These are phyloP conservation scores for Ectropis grisescens DNA, from an alignment of 1,140 invertebrate species.

Conservation along the genomic window DNA sequence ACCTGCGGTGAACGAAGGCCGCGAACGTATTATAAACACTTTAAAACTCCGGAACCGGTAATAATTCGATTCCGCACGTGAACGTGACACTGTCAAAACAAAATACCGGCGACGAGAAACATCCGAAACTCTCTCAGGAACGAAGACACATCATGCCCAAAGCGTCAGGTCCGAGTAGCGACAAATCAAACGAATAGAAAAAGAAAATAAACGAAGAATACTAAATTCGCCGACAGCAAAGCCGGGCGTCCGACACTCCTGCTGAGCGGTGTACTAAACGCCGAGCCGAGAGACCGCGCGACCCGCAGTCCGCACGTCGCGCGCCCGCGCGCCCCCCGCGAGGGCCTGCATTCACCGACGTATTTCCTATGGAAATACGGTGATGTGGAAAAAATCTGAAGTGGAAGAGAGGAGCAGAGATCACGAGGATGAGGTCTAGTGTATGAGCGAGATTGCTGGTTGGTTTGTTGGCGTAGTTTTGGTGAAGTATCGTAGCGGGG, in stretches of 20 bases:
- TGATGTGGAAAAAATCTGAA: slow-evolving; percentile 34
- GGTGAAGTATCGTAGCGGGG: slow-evolving; percentile 2
- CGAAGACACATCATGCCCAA: slow-evolving; percentile 34
- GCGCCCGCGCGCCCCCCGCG: slow-evolving; percentile 33
- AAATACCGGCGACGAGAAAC: slow-evolving; percentile 34
- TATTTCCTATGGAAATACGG: slow-evolving; percentile 39
- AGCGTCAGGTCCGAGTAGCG: slow-evolving; percentile 31
- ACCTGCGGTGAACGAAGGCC: slow-evolving; percentile 56
- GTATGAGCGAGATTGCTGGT: slow-evolving; percentile 14
- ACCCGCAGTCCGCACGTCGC: slow-evolving; percentile 50
- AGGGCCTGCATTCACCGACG: slow-evolving; percentile 41
- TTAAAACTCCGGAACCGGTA: slow-evolving; percentile 61
- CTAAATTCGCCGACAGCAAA: slow-evolving; percentile 58
- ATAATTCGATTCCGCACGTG: slow-evolving; percentile 55
- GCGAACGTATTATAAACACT: slow-evolving; percentile 57
- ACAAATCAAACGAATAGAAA: slow-evolving; percentile 66
- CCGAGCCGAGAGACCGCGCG: slow-evolving; percentile 60
- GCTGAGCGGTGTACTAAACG: slow-evolving; percentile 66
- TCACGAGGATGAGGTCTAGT: slow-evolving; percentile 1
- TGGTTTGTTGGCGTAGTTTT: slow-evolving; percentile 18
- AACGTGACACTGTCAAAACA: slow-evolving; percentile 60
- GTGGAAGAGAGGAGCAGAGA: slow-evolving; percentile 24
- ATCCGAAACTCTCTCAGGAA: slow-evolving; percentile 34
- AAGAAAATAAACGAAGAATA: slow-evolving; percentile 69
- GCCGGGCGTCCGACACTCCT: slow-evolving; percentile 64